A percentile compares a stretch with the other conserved stretches of the same genome.
These are phyloP conservation scores for Cepaea nemoralis DNA, from an alignment of 1,140 invertebrate species.

Conservation along the genomic window DNA sequence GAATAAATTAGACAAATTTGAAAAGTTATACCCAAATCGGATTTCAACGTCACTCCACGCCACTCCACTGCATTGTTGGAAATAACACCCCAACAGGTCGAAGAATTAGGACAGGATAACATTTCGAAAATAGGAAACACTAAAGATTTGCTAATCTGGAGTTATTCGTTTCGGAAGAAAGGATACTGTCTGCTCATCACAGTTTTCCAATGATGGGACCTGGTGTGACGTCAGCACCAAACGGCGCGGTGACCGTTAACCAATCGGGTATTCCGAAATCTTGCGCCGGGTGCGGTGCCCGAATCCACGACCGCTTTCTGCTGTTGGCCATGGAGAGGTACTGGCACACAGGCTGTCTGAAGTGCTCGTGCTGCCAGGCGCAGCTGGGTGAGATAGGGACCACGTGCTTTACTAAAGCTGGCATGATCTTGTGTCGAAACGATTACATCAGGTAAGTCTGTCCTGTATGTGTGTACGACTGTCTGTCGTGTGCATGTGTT, in stretches of 20 bases:
- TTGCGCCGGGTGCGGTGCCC: conserved; percentile 77
- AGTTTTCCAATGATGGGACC: conserved; percentile 12
- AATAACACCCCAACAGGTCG: too few species aligned
- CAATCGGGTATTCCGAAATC: conserved; percentile 44
- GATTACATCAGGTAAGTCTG: conserved; percentile 94
- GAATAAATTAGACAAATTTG: too few species aligned
- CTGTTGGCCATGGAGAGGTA: conserved; percentile 90
- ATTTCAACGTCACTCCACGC: too few species aligned
- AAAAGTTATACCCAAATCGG: too few species aligned
- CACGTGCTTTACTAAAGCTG: conserved; percentile 90
- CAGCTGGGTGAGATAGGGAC: conserved; percentile 88
- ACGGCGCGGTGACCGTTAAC: conserved; percentile 29
- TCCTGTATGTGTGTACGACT: too few species aligned
- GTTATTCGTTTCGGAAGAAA: too few species aligned
- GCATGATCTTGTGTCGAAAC: conserved; percentile 92
- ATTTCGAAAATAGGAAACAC: too few species aligned
- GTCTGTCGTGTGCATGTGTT: too few species aligned
- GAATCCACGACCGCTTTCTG: conserved; percentile 89
- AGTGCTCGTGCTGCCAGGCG: conserved; percentile 88
- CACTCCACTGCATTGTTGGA: neutral
- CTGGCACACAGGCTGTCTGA: conserved; percentile 92
- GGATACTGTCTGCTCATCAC: too few species aligned
- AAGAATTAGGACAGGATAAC: too few species aligned
- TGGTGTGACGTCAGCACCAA: neutral
- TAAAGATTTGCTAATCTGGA: too few species aligned